Percentiles rank a stretch among this genome's conserved stretches.
Evolutionary conservation across 2,113 vertebrate species (phyloP).

Genomic region (Rhineura floridana): DNA sequence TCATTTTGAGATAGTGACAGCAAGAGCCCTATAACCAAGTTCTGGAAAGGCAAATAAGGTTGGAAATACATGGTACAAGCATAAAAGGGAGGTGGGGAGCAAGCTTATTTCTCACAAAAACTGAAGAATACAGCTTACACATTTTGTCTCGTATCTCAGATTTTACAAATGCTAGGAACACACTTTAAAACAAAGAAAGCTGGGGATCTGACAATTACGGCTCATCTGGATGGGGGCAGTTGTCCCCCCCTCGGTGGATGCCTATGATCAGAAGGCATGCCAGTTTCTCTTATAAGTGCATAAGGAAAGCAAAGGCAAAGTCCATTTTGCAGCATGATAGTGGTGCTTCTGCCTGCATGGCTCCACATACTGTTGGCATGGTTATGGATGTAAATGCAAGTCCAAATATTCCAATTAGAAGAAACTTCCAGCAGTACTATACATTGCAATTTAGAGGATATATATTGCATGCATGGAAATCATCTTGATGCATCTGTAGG

Average conservation of each 20-base stretch:
- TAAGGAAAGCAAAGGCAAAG: background rate
- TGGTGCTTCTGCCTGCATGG: background rate
- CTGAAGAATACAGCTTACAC: too few relatives aligned
- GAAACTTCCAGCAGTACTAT: background rate
- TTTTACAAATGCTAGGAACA: too few relatives aligned
- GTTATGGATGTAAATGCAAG: background rate
- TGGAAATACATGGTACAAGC: background rate
- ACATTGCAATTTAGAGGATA: background rate
- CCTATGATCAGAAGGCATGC: background rate
- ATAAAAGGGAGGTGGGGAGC: too few relatives aligned
- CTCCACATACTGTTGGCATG: too few relatives aligned
- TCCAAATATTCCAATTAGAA: background rate
- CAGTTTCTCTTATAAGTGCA: background rate
- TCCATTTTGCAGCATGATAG: background rate
- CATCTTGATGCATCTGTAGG: background rate
- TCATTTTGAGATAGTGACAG: background rate
- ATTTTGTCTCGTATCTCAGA: too few relatives aligned
- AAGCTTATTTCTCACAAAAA: too few relatives aligned
- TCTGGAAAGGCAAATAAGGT: conserved; percentile 23
- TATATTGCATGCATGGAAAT: fast-evolving
- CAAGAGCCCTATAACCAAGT: background rate
- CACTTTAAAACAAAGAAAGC: too few relatives aligned
- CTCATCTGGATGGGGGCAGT: too few relatives aligned
- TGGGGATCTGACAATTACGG: too few relatives aligned
- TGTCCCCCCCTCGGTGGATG: too few relatives aligned